A percentile compares a stretch with the other conserved stretches of the same genome.
Conservation (phyloP, 1,140 invertebrate species). For the Drosophila sechellia region DNA sequence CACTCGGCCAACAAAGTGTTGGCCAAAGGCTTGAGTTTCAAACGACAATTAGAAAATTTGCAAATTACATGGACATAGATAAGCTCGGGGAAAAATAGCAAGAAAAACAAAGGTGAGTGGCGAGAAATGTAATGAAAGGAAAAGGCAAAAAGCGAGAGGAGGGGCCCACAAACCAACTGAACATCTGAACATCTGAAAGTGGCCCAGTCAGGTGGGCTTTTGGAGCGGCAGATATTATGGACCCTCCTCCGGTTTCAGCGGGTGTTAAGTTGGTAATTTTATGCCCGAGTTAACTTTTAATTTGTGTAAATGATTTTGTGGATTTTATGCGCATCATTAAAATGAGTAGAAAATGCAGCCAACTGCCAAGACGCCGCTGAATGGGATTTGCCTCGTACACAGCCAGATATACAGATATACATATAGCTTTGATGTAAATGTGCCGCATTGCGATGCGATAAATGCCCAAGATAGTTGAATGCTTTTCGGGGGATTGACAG, state of each 20-base stretch:
- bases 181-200: constrained; percentile 6
- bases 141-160: constrained; percentile 18
- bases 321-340: constrained; percentile 79
- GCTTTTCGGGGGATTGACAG: constrained; percentile 56
- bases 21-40: constrained; percentile 77
- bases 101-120: constrained; percentile 26
- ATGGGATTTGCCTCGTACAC: constrained; percentile 7
- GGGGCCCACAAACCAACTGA: neutral
- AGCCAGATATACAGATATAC: constrained; percentile 10
- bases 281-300: constrained; percentile 83
- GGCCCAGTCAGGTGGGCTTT: constrained; percentile 42
- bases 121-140: constrained; percentile 66
- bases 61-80: constrained; percentile 67
- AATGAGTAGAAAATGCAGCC: constrained; percentile 38
- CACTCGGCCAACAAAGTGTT: constrained; percentile 51
- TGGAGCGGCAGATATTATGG: neutral
- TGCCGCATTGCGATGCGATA: constrained; percentile 29
- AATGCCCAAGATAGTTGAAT: constrained; percentile 48
- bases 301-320: constrained; percentile 81
- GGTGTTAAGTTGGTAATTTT: constrained; percentile 84
- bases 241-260: constrained; percentile 42
- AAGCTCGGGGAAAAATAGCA: constrained; percentile 30
- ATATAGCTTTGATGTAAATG: constrained; percentile 60
- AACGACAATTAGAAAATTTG: constrained; percentile 83
- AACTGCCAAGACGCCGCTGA: constrained; percentile 4